Conservation (phyloP, 1,140 invertebrate species). For the Aleiodes sp. region DNA sequence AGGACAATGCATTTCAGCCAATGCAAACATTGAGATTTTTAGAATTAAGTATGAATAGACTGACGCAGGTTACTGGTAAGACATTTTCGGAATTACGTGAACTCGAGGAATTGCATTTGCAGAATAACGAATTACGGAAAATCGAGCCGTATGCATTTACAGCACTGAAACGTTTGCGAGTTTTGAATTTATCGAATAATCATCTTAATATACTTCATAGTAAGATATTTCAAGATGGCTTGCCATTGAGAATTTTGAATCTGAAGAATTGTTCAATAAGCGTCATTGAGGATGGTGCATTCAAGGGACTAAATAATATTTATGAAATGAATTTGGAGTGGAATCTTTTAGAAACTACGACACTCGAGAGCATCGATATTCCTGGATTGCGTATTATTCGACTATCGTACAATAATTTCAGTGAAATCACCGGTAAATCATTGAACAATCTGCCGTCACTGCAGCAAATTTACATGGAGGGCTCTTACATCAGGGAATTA, state of each 20-base stretch:
- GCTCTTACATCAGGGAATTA: slow-evolving; percentile 73
- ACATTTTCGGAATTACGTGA: slow-evolving; percentile 77
- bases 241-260: slow-evolving; percentile 69
- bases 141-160: slow-evolving; percentile 71
- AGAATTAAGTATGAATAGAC: slow-evolving; percentile 79
- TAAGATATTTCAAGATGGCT: slow-evolving; percentile 70
- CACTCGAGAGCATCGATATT: slow-evolving; percentile 76
- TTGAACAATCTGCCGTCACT: slow-evolving; percentile 80
- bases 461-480: slow-evolving; percentile 75
- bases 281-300: slow-evolving; percentile 72
- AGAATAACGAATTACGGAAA: slow-evolving; percentile 67
- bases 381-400: slow-evolving; percentile 76
- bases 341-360: slow-evolving; percentile 76
- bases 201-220: slow-evolving; percentile 67
- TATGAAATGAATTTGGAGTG: slow-evolving; percentile 76
- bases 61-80: slow-evolving; percentile 72
- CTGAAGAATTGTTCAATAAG: slow-evolving; percentile 71
- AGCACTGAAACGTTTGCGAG: slow-evolving; percentile 69
- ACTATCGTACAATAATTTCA: slow-evolving; percentile 82
- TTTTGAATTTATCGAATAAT: slow-evolving; percentile 74
- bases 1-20: slow-evolving; percentile 80
- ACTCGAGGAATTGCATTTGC: slow-evolving; percentile 73
- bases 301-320: slow-evolving; percentile 72
- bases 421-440: slow-evolving; percentile 73
- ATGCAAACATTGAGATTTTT: slow-evolving; percentile 80